Percentiles rank a stretch among this genome's conserved stretches.
Conservation (phyloP, 2,888 invertebrate genomes). For the Platypus cylindrus region DNA sequence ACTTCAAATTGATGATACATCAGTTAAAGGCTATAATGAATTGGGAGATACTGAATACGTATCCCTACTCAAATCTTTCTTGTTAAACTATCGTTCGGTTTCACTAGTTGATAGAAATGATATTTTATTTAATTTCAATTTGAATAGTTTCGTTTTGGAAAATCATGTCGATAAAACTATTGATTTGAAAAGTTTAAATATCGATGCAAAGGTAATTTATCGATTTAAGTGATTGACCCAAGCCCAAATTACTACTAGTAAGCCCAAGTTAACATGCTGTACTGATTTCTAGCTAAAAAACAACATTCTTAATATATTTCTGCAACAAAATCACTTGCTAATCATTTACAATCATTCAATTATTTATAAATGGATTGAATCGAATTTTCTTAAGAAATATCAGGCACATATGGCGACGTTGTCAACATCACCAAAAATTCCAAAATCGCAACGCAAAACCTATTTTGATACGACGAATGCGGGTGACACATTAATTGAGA, state of each 20-base stretch:
- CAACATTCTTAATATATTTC: slow-evolving; percentile 50
- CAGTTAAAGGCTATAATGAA: slow-evolving; percentile 54
- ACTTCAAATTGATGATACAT: slow-evolving; percentile 56
- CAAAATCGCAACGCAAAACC: slow-evolving; percentile 1
- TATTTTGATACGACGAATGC: too few relatives aligned
- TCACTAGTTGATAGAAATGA: slow-evolving; percentile 27
- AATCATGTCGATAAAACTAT: slow-evolving; percentile 46
- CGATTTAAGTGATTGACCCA: too few relatives aligned
- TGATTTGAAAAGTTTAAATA: slow-evolving; percentile 42
- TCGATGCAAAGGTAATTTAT: slow-evolving; percentile 58
- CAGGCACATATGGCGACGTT: too few relatives aligned
- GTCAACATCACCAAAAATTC: slow-evolving; percentile 35
- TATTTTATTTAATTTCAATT: slow-evolving; percentile 49
- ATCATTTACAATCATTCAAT: slow-evolving; percentile 54
- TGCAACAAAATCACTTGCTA: slow-evolving; percentile 56
- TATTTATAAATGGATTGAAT: slow-evolving; percentile 43
- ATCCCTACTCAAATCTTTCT: slow-evolving; percentile 37
- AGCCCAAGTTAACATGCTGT: too few relatives aligned
- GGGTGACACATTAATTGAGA: too few relatives aligned
- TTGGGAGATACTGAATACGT: slow-evolving; percentile 57
- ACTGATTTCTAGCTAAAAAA: slow-evolving; percentile 46
- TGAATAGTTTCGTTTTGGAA: slow-evolving; percentile 49
- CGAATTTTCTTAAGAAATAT: slow-evolving; percentile 30
- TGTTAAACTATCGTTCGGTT: slow-evolving; percentile 26
- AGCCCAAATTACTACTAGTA: too few relatives aligned